These are phyloP conservation scores for Antennarius maculatus DNA, from an alignment of 2,797 vertebrate species.

Conservation along the genomic window DNA sequence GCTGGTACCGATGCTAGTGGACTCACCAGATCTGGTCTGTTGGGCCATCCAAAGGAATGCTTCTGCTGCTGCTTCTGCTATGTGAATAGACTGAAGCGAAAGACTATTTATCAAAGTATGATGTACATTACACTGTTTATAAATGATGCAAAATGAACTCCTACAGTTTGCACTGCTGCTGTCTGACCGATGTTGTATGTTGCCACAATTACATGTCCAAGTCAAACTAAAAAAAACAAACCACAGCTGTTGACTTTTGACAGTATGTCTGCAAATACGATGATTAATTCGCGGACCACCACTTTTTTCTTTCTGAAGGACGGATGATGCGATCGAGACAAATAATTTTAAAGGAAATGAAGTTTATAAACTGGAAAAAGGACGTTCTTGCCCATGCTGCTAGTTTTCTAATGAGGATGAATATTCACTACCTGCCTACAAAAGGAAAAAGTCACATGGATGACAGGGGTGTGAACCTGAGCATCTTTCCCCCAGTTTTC, in stretches of 20 bases:
- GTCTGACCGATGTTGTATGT: constrained; percentile 47
- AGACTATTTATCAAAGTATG: constrained; percentile 66
- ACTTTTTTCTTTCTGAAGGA: constrained; percentile 21
- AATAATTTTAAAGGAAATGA: constrained; percentile 33
- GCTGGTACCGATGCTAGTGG: constrained; percentile 41
- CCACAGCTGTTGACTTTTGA: constrained; percentile 51
- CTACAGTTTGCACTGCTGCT: constrained; percentile 63
- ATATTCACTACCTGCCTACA: constrained; percentile 57
- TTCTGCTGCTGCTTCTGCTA: constrained; percentile 10
- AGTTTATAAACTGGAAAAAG: constrained; percentile 20
- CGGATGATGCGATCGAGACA: constrained; percentile 42
- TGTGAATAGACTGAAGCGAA: constrained; percentile 35
- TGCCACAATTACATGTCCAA: constrained; percentile 51
- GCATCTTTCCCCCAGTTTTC: constrained; percentile 45
- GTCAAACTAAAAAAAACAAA: constrained; percentile 20
- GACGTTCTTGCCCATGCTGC: constrained; percentile 45
- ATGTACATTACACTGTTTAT: constrained; percentile 67
- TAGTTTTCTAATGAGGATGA: constrained; percentile 63
- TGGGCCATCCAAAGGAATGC: constrained; percentile 47
- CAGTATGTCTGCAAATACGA: constrained; percentile 30
- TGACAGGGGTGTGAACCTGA: constrained; percentile 47
- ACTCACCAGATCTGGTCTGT: constrained; percentile 52
- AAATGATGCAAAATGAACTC: constrained; percentile 71
- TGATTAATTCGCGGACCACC: constrained; percentile 31
- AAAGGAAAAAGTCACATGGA: constrained; percentile 67